These are phyloP conservation scores for Patella ulyssiponensis DNA, from an alignment of 2,888 invertebrate genomes.

Conservation along the genomic window DNA sequence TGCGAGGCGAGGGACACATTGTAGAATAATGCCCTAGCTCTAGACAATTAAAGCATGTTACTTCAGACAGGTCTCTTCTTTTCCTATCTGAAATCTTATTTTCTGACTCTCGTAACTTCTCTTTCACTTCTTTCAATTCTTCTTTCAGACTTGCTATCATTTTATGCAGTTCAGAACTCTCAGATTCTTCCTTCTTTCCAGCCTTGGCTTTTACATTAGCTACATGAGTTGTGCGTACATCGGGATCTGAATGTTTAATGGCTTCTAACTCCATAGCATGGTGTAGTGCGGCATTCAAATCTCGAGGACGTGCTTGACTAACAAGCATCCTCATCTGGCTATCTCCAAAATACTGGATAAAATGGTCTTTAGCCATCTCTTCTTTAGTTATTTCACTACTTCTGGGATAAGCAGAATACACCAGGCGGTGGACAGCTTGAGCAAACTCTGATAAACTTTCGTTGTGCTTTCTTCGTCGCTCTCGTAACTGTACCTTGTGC, in stretches of 20 bases:
- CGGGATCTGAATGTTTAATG: not conserved
- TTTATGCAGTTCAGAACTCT: too few species aligned
- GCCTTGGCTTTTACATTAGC: not conserved
- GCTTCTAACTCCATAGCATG: conserved; percentile 1
- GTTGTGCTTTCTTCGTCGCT: not conserved
- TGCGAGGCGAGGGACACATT: not conserved
- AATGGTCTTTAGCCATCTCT: not conserved
- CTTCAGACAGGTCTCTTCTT: not conserved
- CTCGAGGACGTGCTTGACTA: not conserved
- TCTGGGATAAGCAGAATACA: not conserved
- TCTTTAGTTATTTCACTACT: not conserved
- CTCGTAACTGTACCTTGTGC: not conserved
- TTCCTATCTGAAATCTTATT: too few species aligned
- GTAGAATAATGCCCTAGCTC: not conserved
- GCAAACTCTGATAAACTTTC: conserved; percentile 3
- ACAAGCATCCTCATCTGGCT: not conserved
- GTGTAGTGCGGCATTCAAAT: conserved; percentile 6
- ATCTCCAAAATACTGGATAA: not conserved
- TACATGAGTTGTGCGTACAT: not conserved
- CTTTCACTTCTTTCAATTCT: not conserved
- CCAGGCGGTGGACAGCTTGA: not conserved
- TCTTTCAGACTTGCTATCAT: not conserved
- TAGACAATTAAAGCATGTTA: not conserved
- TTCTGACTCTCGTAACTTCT: not conserved
- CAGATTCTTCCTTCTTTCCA: not conserved